Base-by-base conservation (phyloP, 2,113 vertebrate species). In the Plestiodon gilberti region DNA sequence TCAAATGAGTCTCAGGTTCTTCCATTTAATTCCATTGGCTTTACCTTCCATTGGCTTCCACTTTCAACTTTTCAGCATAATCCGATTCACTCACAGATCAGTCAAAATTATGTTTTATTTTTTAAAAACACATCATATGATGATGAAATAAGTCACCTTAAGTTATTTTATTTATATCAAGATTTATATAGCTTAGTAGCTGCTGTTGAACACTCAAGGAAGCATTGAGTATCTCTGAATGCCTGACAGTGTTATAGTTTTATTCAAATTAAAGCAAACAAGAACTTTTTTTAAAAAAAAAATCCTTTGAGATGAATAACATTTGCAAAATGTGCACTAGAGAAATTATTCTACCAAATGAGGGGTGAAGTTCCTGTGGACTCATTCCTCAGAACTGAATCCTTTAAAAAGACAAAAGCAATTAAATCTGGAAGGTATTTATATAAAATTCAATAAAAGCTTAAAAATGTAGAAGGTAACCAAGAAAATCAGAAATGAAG, bases 221-320 rank as follows among this genome's bases (percentile, higher is more conserved):
- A 94, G 91, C 90, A 94, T 57, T 90, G 75, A 79, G 64, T 92
- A 62, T 90, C 91, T 94, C 89, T 88, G 70, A 91, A 89, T 87
- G 43, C 35, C 85, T 91, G 90, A 81, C 61, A 89, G 82, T 40
- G 18, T 89, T 90, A 90, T 0, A 71, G 77, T 92, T 94, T 90
- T 93, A 94, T 90, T 94, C 73, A 90, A 93, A 93, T 87, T 69
- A 43, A 8, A 92, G 61, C 83, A 91, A 93, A 87, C 30, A 90
- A 55, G 62, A 91, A 55, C 69, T 0, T 75, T 92, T 92, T 92
- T 89, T 11, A 35, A 23, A 67, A 40, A n/a, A n/a, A 22, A 88
- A 28, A 62, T 61, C 1, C 8, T 92, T 93, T 92, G n/a, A 88
- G 40, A 90, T 70, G 78, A 83, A 67, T 78, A 77, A 70, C 88